These are phyloP conservation scores for Xiphorhynchus elegans DNA, from an alignment of 2,113 vertebrate genomes.

Conservation along the genomic window DNA sequence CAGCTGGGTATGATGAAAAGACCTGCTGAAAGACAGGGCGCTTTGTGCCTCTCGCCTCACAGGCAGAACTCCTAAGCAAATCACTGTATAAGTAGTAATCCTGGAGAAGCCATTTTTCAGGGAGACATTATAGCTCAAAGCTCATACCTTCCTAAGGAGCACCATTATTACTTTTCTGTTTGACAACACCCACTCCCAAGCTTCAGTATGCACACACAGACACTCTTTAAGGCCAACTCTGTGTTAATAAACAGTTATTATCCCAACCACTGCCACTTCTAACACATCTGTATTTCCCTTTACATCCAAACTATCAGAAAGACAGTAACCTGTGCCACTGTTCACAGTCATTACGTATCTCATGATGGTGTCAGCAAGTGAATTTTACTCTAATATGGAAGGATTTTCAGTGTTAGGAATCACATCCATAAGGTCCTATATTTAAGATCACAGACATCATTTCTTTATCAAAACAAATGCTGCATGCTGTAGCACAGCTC, in stretches of 20 bases:
- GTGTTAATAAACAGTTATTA: neutral
- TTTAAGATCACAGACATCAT: neutral
- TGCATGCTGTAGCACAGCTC: neutral
- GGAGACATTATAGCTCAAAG: neutral
- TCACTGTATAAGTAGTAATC: neutral
- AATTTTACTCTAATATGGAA: neutral
- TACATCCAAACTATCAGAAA: neutral
- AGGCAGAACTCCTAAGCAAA: neutral
- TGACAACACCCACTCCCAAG: neutral
- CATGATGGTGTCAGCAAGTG: neutral
- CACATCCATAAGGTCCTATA: neutral
- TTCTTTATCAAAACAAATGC: neutral
- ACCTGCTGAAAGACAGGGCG: neutral
- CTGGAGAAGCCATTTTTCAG: neutral
- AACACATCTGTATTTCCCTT: neutral
- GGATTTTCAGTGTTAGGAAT: neutral
- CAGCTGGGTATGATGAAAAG: neutral
- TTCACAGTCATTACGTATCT: neutral
- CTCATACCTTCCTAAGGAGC: neutral
- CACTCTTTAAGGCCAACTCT: neutral
- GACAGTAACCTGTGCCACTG: neutral
- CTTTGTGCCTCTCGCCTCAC: neutral
- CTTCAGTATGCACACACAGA: neutral
- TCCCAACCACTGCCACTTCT: neutral
- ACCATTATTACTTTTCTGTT: neutral